These are phyloP conservation scores for Lepas anatifera DNA, from an alignment of 2,888 invertebrate genomes.

Conservation along the genomic window DNA sequence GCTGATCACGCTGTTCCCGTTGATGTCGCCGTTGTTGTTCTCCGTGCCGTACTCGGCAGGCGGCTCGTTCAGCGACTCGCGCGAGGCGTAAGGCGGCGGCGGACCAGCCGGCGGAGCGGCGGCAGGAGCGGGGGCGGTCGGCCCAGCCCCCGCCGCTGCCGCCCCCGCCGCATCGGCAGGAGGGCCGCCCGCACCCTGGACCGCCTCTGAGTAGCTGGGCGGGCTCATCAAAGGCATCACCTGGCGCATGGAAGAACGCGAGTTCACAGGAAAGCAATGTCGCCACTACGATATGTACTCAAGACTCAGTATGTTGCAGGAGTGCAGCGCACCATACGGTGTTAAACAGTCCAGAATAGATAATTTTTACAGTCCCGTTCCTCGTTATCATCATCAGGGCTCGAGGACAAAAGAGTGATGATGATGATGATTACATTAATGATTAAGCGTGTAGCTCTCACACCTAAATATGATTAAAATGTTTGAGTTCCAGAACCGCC, in stretches of 20 bases:
- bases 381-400: no score
- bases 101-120: slow-evolving; percentile 34
- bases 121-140: not conserved
- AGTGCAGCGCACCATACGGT: no score
- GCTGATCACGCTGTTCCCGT: not conserved
- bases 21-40: slow-evolving; percentile 8
- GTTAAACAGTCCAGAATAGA: no score
- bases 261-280: no score
- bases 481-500: no score
- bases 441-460: no score
- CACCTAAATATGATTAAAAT: no score
- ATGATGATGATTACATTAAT: no score
- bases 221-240: slow-evolving; percentile 35
- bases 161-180: slow-evolving; percentile 35
- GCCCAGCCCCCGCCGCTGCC: not conserved
- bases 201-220: slow-evolving; percentile 36
- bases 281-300: no score
- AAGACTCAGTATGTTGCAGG: no score
- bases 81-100: slow-evolving; percentile 39
- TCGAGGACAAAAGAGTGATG: no score
- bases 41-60: not conserved
- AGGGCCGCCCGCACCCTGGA: slow-evolving; percentile 29
- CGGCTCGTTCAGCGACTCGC: slow-evolving; percentile 27
- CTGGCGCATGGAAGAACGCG: slow-evolving; percentile 32
- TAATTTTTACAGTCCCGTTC: no score